Percentiles rank a stretch among this genome's conserved stretches.
Conservation (phyloP, 2,888 invertebrate genomes). For the Lampropteryx suffumata region DNA sequence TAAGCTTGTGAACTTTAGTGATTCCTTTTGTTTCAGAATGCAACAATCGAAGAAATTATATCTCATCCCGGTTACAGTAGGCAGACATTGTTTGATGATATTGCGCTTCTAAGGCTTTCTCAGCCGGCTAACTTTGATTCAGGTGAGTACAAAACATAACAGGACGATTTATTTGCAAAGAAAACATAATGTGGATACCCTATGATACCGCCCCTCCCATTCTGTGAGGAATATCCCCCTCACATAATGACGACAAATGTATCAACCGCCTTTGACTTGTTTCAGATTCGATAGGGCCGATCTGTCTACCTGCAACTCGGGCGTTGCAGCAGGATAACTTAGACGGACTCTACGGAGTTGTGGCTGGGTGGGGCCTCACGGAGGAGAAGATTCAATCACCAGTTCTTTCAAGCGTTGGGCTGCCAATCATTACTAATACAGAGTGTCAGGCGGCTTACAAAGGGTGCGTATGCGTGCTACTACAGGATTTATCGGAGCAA, state of each 20-base stretch:
- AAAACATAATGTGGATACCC: too few species aligned
- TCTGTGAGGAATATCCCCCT: too few species aligned
- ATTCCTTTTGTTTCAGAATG: constrained; percentile 57
- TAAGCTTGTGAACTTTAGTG: too few species aligned
- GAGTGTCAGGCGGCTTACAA: constrained; percentile 55
- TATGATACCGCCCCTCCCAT: too few species aligned
- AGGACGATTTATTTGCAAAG: too few species aligned
- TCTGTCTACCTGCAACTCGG: constrained; percentile 74
- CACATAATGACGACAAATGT: too few species aligned
- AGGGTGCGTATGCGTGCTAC: constrained; percentile 34
- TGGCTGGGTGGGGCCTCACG: constrained; percentile 84
- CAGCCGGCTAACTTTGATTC: constrained; percentile 68
- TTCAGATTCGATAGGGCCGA: constrained; percentile 68
- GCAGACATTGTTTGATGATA: constrained; percentile 72
- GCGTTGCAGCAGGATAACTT: constrained; percentile 50
- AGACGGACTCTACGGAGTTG: constrained; percentile 53
- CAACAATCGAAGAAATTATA: constrained; percentile 64
- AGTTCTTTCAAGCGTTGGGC: constrained; percentile 65
- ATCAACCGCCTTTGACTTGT: background rate
- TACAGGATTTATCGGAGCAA: too few species aligned
- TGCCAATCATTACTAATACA: constrained; percentile 55
- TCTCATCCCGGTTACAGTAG: constrained; percentile 78
- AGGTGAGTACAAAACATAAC: constrained; percentile 38
- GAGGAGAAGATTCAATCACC: constrained; percentile 70
- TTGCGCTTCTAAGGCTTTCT: constrained; percentile 81